A percentile compares a stretch with the other conserved stretches of the same genome.
Evolutionary conservation across 2,888 invertebrate genomes (phyloP).

Genomic region (Caenorhabditis imperialis): DNA sequence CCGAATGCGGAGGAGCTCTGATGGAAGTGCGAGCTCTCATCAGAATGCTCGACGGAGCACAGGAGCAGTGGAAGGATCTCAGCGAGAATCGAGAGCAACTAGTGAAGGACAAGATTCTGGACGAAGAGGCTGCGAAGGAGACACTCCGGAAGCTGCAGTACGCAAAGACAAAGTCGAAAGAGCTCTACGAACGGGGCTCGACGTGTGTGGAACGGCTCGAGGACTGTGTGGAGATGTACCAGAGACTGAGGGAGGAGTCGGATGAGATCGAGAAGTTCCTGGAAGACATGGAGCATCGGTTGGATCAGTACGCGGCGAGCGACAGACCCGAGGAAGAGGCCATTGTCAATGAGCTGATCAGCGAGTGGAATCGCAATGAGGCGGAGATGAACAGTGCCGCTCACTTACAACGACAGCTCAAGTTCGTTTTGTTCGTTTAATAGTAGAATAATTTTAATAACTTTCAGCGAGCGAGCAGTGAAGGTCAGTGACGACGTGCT

Average conservation of each 20-base stretch:
- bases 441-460: no score
- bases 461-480: conserved; percentile 59
- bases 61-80: conserved; percentile 45
- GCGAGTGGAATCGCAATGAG: conserved; percentile 68
- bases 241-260: conserved; percentile 40
- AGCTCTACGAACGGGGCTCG: conserved; percentile 59
- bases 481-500: conserved; percentile 51
- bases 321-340: conserved; percentile 50
- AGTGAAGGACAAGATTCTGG: conserved; percentile 59
- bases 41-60: conserved; percentile 47
- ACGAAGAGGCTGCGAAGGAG: conserved; percentile 50
- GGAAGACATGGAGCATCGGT: conserved; percentile 53
- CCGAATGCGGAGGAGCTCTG: conserved; percentile 59
- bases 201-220: conserved; percentile 67
- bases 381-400: conserved; percentile 56
- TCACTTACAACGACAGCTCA: conserved; percentile 57
- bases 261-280: conserved; percentile 58
- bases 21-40: conserved; percentile 55
- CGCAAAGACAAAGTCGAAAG: conserved; percentile 56
- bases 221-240: conserved; percentile 64
- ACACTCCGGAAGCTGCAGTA: conserved; percentile 49
- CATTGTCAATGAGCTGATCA: conserved; percentile 55
- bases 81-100: conserved; percentile 43
- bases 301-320: conserved; percentile 58
- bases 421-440: conserved; percentile 8